A percentile compares a stretch with the other conserved stretches of the same genome.
These are phyloP conservation scores for Cephus pulcher DNA, from an alignment of 2,888 invertebrate species.

Conservation along the genomic window DNA sequence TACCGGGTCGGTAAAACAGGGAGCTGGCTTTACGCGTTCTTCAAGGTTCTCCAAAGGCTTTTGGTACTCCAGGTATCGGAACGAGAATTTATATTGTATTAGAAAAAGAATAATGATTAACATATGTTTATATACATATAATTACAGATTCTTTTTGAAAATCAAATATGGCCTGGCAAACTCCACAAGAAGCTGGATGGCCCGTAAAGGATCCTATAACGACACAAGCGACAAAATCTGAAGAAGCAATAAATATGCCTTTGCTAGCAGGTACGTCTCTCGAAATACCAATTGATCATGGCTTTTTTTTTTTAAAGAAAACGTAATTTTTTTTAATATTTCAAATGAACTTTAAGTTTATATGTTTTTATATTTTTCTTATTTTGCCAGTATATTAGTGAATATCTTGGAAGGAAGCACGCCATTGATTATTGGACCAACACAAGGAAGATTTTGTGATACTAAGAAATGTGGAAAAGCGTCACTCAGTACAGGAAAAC, in stretches of 20 bases:
- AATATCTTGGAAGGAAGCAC: not conserved
- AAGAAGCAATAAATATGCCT: not conserved
- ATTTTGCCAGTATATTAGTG: not conserved
- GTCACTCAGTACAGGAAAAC: not conserved
- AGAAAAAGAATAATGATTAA: too few species aligned
- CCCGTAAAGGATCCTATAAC: not conserved
- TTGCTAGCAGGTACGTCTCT: not conserved
- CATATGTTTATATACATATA: not conserved
- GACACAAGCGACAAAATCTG: too few species aligned
- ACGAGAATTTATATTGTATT: not conserved
- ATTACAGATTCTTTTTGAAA: not conserved
- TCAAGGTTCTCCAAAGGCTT: not conserved
- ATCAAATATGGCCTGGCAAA: conserved; percentile 16
- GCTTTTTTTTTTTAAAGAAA: not conserved
- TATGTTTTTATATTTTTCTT: not conserved
- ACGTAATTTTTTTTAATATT: not conserved
- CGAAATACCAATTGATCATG: not conserved
- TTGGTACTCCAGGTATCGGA: not conserved
- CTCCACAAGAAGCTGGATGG: conserved; percentile 10
- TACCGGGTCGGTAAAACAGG: not conserved
- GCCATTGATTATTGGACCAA: not conserved
- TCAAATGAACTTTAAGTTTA: not conserved
- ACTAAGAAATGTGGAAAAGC: not conserved
- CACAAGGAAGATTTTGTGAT: not conserved
- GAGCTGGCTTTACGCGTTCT: not conserved